Conservation (phyloP, 2,797 vertebrate species). For the Catharus ustulatus region DNA sequence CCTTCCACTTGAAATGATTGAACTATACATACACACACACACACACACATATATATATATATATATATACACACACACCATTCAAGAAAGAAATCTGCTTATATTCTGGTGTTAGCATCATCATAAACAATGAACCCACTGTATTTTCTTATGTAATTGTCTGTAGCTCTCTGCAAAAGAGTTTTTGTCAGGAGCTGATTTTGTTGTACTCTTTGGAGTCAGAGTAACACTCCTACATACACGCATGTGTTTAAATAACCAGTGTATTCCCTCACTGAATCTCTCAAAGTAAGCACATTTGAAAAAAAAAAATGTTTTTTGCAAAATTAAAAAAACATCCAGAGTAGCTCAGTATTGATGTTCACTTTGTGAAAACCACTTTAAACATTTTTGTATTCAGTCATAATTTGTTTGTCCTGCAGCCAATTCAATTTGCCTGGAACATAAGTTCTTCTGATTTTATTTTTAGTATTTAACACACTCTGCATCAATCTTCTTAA, state of each 20-base stretch:
- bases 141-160: neutral
- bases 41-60: no score
- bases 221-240: neutral
- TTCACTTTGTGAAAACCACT: neutral
- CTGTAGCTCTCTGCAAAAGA: neutral
- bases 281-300: neutral
- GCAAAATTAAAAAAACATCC: neutral
- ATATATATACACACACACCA: neutral
- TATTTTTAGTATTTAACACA: constrained; percentile 6
- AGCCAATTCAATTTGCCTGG: neutral
- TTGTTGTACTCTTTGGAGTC: neutral
- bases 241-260: neutral
- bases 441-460: neutral
- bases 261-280: neutral
- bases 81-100: neutral
- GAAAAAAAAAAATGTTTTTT: neutral
- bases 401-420: neutral
- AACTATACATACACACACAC: neutral
- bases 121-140: neutral
- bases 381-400: neutral
- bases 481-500: neutral
- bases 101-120: neutral
- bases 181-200: neutral
- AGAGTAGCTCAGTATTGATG: neutral
- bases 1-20: neutral